Conservation (phyloP, 2,797 vertebrate genomes). For the Tokudaia tokunoshimensis region DNA sequence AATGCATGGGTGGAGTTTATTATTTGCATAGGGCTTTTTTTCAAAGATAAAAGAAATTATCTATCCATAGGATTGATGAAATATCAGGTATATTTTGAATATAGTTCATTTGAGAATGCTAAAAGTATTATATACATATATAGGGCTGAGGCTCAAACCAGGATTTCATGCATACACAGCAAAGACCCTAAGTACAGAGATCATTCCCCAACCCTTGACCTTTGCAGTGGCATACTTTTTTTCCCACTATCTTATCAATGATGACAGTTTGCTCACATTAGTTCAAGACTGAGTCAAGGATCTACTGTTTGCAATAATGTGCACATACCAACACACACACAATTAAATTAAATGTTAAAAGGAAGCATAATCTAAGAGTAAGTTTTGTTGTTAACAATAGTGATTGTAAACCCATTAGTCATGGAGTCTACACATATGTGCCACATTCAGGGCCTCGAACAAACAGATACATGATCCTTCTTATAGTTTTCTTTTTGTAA, state of each 20-base stretch:
- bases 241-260: background rate
- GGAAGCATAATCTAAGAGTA: background rate
- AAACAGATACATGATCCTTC: background rate
- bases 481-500: background rate
- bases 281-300: background rate
- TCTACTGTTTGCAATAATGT: background rate
- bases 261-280: background rate
- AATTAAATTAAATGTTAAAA: background rate
- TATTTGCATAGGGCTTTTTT: background rate
- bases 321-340: background rate
- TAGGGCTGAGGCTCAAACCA: background rate
- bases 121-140: background rate
- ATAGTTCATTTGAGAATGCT: background rate
- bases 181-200: background rate
- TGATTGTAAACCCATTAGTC: background rate
- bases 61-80: background rate
- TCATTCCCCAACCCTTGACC: background rate
- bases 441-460: background rate
- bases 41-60: constrained; percentile 39
- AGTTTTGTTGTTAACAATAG: background rate
- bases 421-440: background rate
- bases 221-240: background rate
- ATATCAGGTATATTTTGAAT: background rate
- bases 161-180: background rate
- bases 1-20: background rate